Conservation (phyloP, 2,797 vertebrate genomes). For the Aphelocoma californica region DNA sequence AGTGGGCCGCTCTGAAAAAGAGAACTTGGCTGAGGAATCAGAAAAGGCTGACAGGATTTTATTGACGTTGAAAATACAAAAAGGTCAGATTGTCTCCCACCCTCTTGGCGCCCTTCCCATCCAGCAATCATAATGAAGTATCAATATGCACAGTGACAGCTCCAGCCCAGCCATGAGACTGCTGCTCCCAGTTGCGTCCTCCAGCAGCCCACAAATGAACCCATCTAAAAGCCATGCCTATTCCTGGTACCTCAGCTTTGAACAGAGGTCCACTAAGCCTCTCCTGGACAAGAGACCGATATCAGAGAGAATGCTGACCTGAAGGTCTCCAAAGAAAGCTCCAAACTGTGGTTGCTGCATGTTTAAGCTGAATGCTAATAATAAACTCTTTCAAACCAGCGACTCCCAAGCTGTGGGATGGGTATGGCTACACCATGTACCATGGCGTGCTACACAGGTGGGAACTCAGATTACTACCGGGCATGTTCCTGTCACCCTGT, state of each 20-base stretch:
- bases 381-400: background rate
- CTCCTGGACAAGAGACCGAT: background rate
- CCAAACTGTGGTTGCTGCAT: background rate
- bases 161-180: background rate
- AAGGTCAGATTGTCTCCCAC: constrained; percentile 33
- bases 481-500: background rate
- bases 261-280: background rate
- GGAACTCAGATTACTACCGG: background rate
- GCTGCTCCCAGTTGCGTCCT: background rate
- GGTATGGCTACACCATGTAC: background rate
- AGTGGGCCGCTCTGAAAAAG: background rate
- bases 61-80: constrained; percentile 45
- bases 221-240: background rate
- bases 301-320: background rate
- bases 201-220: background rate
- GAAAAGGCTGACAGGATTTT: constrained; percentile 42
- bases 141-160: constrained; percentile 3
- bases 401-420: background rate
- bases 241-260: background rate
- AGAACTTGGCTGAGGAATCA: background rate
- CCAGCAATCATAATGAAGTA: background rate
- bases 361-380: background rate
- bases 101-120: background rate
- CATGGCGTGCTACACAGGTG: accelerated
- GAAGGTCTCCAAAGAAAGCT: background rate